These are phyloP conservation scores for Anarsia innoxiella DNA, from an alignment of 2,888 invertebrate species.

Conservation along the genomic window DNA sequence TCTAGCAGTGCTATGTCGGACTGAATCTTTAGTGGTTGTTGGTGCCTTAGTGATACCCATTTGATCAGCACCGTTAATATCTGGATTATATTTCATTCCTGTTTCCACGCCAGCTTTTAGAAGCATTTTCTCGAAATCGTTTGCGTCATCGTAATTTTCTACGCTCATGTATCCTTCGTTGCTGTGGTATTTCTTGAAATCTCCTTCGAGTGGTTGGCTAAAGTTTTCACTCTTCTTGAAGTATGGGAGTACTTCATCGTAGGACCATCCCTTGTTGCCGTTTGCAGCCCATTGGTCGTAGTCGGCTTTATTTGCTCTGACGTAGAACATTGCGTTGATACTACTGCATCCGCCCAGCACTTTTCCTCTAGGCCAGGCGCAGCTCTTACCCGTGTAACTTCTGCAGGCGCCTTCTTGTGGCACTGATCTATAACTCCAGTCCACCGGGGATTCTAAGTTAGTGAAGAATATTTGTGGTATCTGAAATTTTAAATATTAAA, in stretches of 20 bases:
- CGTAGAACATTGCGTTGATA: conserved; percentile 76
- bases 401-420: conserved; percentile 55
- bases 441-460: conserved; percentile 39
- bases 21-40: conserved; percentile 58
- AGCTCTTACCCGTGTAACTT: conserved; percentile 44
- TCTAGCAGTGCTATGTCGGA: conserved; percentile 66
- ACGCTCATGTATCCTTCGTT: conserved; percentile 53
- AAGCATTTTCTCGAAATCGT: conserved; percentile 35
- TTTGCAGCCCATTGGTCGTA: conserved; percentile 71
- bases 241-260: conserved; percentile 66
- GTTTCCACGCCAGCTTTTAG: conserved; percentile 54
- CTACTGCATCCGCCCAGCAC: conserved; percentile 75
- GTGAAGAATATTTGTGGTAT: conserved; percentile 42
- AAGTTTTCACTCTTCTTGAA: conserved; percentile 70
- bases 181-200: conserved; percentile 39
- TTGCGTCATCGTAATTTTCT: conserved; percentile 29
- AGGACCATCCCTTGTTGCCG: conserved; percentile 75
- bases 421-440: conserved; percentile 75
- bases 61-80: conserved; percentile 57
- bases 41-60: conserved; percentile 61
- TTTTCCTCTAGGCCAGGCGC: conserved; percentile 78
- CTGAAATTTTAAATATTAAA: no score
- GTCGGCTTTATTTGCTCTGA: conserved; percentile 69
- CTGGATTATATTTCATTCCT: conserved; percentile 47
- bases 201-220: conserved; percentile 21